Percentiles rank a stretch among this genome's conserved stretches.
Evolutionary conservation across 2,888 invertebrate species (phyloP).

Genomic region (Standfussiana lucernea): DNA sequence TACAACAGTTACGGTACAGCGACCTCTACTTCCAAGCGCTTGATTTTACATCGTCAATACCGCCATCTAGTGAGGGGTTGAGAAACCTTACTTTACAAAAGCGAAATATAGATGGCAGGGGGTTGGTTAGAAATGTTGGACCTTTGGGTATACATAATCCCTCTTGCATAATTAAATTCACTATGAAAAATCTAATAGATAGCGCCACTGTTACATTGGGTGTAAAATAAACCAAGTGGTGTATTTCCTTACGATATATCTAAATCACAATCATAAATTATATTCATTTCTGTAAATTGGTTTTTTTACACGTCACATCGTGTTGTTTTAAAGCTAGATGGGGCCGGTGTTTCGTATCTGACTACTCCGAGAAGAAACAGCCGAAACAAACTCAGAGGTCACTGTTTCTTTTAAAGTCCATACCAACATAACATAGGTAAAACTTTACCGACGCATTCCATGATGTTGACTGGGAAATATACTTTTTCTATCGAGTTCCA

Average conservation of each 20-base stretch:
- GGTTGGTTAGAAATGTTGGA: not conserved
- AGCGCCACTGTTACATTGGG: constrained; percentile 6
- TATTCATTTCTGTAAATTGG: too few species aligned
- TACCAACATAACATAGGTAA: too few species aligned
- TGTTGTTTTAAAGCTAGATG: too few species aligned
- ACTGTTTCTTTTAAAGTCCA: too few species aligned
- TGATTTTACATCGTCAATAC: not conserved
- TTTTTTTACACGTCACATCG: too few species aligned
- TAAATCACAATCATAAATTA: too few species aligned
- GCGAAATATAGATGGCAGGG: constrained; percentile 26
- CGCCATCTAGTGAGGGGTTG: constrained; percentile 61
- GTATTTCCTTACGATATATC: not conserved
- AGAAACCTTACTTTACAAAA: constrained; percentile 4
- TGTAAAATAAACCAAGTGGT: not conserved
- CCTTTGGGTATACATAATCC: too few species aligned
- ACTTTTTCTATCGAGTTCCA: not conserved
- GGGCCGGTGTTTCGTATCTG: too few species aligned
- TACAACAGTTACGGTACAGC: not conserved
- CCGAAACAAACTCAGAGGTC: too few species aligned
- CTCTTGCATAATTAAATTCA: not conserved
- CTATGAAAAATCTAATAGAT: constrained; percentile 18
- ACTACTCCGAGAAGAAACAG: too few species aligned
- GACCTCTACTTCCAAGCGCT: not conserved
- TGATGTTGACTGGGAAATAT: too few species aligned
- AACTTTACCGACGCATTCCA: not conserved